phyloP scores from a whole-genome alignment of 1,140 invertebrate genomes.

The Scaptomyza hsui region DNA sequence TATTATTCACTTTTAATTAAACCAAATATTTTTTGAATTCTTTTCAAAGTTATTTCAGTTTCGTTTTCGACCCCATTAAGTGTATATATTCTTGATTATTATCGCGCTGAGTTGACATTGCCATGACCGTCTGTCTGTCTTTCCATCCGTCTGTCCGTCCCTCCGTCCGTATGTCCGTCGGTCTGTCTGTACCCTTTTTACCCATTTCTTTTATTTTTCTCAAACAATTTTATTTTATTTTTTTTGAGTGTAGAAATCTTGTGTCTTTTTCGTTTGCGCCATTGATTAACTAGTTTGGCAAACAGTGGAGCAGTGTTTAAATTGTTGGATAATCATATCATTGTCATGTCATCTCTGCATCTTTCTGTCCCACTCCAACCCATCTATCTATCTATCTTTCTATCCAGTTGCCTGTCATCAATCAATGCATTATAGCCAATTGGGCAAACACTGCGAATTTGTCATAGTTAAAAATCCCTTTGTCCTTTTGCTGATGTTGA shows the following conservation, averaged over 20 bases:
- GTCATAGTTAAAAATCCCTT: conserved; percentile 59
- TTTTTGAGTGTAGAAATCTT: neutral
- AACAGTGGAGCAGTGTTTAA: conserved; percentile 46
- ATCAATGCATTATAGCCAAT: conserved; percentile 68
- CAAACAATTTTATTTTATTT: neutral
- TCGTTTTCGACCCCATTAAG: too few species aligned
- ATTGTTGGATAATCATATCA: conserved; percentile 68
- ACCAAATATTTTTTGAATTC: too few species aligned
- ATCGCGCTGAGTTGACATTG: too few species aligned
- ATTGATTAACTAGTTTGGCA: conserved; percentile 55
- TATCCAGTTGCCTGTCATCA: conserved; percentile 29
- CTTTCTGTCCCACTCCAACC: neutral
- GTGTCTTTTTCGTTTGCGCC: neutral
- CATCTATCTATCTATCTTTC: neutral
- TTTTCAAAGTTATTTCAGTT: too few species aligned
- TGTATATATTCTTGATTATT: too few species aligned
- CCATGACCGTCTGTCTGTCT: too few species aligned
- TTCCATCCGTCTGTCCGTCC: too few species aligned
- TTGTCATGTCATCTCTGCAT: conserved; percentile 38
- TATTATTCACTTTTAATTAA: too few species aligned
- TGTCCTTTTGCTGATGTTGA: conserved; percentile 19
- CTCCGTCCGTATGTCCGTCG: too few species aligned
- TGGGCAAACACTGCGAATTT: conserved; percentile 66
- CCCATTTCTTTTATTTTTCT: too few species aligned
- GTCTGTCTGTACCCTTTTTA: too few species aligned